These are phyloP conservation scores for Fratercula arctica DNA, from an alignment of 2,797 vertebrate genomes.

Conservation along the genomic window DNA sequence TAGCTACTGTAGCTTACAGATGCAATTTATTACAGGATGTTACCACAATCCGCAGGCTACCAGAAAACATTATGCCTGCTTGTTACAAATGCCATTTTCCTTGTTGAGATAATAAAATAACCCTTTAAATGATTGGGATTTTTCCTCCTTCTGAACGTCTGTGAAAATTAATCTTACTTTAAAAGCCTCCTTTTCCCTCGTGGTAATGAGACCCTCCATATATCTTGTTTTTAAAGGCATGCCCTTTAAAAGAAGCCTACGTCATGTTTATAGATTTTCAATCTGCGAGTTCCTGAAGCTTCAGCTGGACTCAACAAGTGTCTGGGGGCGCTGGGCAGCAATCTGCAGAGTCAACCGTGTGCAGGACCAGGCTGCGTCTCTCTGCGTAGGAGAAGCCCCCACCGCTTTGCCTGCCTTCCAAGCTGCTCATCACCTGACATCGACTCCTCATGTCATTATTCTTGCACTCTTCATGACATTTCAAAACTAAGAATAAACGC, in stretches of 20 bases:
- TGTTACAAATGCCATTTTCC: conserved; percentile 63
- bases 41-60: conserved; percentile 53
- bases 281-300: background rate
- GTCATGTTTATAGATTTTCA: conserved; percentile 8
- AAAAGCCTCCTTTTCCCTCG: conserved; percentile 55
- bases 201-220: conserved; percentile 24
- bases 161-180: conserved; percentile 64
- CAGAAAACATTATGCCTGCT: conserved; percentile 49
- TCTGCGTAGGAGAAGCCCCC: background rate
- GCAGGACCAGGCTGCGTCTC: background rate
- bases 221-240: conserved; percentile 44
- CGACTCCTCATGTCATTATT: background rate
- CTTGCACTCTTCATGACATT: background rate
- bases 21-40: conserved; percentile 72
- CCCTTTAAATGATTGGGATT: conserved; percentile 39
- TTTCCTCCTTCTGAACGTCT: conserved; percentile 49
- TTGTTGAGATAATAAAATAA: conserved; percentile 68
- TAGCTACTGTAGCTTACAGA: conserved; percentile 56
- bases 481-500: conserved; percentile 3
- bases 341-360: background rate
- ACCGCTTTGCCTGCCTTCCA: background rate
- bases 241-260: background rate
- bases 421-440: background rate
- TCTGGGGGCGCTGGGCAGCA: background rate
- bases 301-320: conserved; percentile 28